phyloP scores from a whole-genome alignment of 2,888 invertebrate species.

The Ectobius pallidus region DNA sequence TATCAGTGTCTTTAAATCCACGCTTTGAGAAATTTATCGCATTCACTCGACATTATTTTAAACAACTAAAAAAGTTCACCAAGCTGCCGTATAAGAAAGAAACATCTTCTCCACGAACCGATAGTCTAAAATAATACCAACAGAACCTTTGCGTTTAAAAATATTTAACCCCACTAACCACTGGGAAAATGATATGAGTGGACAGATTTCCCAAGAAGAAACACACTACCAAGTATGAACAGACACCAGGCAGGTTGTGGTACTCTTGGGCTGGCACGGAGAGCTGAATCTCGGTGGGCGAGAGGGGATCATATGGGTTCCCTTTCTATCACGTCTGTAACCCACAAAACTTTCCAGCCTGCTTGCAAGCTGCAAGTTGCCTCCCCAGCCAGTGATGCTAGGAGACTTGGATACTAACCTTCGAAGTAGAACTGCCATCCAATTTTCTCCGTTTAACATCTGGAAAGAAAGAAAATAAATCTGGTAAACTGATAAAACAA shows the following conservation, averaged over 20 bases:
- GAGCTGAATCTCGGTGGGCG: neutral
- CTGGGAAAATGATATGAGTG: neutral
- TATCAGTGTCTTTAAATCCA: too few species aligned
- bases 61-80: neutral
- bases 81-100: neutral
- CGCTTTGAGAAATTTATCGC: too few species aligned
- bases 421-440: slow-evolving; percentile 74
- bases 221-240: neutral
- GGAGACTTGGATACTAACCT: slow-evolving; percentile 79
- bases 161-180: slow-evolving; percentile 18
- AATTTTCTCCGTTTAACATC: slow-evolving; percentile 86
- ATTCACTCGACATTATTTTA: too few species aligned
- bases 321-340: slow-evolving; percentile 42
- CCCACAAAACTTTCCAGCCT: slow-evolving; percentile 51
- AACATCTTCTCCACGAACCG: neutral
- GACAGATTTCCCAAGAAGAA: slow-evolving; percentile 29
- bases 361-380: slow-evolving; percentile 28
- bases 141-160: neutral
- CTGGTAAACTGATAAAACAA: too few species aligned
- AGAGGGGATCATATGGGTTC: neutral
- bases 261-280: neutral
- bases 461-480: too few species aligned
- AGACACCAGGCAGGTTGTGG: slow-evolving; percentile 12
- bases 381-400: slow-evolving; percentile 50
- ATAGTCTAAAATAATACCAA: neutral